These are phyloP conservation scores for Semibalanus balanoides DNA, from an alignment of 1,140 invertebrate genomes.

Conservation along the genomic window DNA sequence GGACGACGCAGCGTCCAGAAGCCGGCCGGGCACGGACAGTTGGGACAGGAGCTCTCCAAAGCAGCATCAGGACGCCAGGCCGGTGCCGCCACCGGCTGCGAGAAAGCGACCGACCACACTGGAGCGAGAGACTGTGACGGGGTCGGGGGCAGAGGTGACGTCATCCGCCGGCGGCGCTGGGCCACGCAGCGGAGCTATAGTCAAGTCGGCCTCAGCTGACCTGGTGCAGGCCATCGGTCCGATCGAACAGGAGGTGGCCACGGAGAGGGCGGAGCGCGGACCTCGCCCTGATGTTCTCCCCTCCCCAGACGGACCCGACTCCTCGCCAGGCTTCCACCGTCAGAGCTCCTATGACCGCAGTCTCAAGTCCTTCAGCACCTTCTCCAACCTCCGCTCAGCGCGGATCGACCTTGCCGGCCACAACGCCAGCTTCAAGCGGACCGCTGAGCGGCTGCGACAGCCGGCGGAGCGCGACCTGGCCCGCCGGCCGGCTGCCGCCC, in stretches of 20 bases:
- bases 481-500: no score
- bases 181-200: not conserved
- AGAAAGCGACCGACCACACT: no score
- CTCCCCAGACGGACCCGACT: not conserved
- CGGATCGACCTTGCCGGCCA: not conserved
- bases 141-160: no score
- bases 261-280: not conserved
- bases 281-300: not conserved
- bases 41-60: not conserved
- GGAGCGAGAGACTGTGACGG: no score
- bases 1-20: not conserved
- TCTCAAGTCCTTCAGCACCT: not conserved
- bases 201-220: not conserved
- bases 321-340: not conserved
- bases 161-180: no score
- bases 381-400: not conserved
- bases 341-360: not conserved
- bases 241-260: not conserved
- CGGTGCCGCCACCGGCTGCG: no score
- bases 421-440: conserved; percentile 6
- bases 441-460: not conserved
- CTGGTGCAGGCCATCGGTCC: not conserved
- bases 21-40: not conserved
- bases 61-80: not conserved
- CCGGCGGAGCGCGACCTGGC: not conserved